Conservation (phyloP, 2,888 invertebrate species). For the Allacma fusca region DNA sequence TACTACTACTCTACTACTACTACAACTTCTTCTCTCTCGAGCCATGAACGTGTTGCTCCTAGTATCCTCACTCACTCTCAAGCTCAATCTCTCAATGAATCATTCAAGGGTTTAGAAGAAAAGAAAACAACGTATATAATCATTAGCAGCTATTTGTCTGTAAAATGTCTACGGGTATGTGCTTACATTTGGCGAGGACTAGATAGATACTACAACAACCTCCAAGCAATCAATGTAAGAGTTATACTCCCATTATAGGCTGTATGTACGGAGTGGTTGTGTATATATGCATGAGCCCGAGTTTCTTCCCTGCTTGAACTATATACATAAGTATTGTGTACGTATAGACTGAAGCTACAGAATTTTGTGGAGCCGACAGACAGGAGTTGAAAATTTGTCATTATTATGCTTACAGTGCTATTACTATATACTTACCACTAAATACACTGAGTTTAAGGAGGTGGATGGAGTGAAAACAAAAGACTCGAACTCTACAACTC, state of each 20-base stretch:
- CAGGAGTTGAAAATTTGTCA: slow-evolving; percentile 4
- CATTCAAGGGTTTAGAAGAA: slow-evolving; percentile 16
- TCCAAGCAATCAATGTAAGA: neutral
- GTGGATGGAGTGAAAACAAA: slow-evolving; percentile 11
- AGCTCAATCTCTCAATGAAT: slow-evolving; percentile 16
- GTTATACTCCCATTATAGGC: no score
- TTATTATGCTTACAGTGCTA: neutral
- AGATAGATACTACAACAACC: neutral
- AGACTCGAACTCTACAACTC: neutral
- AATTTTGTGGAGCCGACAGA: neutral
- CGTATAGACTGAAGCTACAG: no score
- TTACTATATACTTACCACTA: neutral
- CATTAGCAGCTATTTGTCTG: slow-evolving; percentile 10
- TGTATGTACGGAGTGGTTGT: no score
- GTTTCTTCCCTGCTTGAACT: no score
- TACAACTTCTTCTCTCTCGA: neutral
- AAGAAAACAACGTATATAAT: slow-evolving; percentile 12
- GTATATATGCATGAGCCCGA: no score
- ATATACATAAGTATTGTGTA: no score
- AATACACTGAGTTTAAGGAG: neutral
- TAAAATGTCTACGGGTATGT: neutral
- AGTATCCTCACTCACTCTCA: slow-evolving; percentile 4
- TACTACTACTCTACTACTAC: no score
- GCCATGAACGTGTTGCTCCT: neutral
- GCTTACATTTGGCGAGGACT: neutral